Base-by-base conservation (phyloP, 2,888 invertebrate genomes). In the Catonia carolina region DNA sequence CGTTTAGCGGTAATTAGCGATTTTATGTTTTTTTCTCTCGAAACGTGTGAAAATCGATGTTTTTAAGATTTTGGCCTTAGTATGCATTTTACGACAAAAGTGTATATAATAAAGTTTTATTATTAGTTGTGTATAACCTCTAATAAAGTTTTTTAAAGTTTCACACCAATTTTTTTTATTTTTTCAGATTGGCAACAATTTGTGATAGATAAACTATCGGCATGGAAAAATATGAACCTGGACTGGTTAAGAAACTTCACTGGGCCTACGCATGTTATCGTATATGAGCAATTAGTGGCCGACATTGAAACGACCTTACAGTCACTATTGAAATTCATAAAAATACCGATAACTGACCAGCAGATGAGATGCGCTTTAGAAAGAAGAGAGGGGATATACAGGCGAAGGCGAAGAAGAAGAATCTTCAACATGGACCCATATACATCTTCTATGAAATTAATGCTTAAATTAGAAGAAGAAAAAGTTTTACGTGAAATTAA, bases 181-280 rank as follows among this genome's bases (percentile, higher is more conserved):
- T 23, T 72, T 71, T 22, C 70, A 85, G 86, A 83, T 69, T 88
- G 88, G 88, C 75, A 79, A 47, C 78, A 78, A 56, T 86, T 86
- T 70, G 87, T 87, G 22, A 73, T 75, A 33, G 79, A 78, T 22
- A 84, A 86, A 68, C 72, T 85, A 37, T 70, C 74, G 18, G 78
- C 77, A 22, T 89, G 88, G 88, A 81, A 82, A 69, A 74, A 78
- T 27, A 79, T 85, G 64, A 84, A 87, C 68, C 71, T 80, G 33
- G 78, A 81, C 66, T 89, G 88, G 87, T 74, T 87, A 61, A 75
- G 77, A 53, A 78, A 80, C 65, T 88, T 85, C 70, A 75, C 78
- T 2, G 85, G 86, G 10, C 80, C 82, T 3, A 74, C 85, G 36
- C 82, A 83, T 68, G 77, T 87, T 20, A 78, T 87, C 51, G 81